Evolutionary conservation across 2,113 vertebrate species (phyloP).

Genomic region (Perca flavescens): DNA sequence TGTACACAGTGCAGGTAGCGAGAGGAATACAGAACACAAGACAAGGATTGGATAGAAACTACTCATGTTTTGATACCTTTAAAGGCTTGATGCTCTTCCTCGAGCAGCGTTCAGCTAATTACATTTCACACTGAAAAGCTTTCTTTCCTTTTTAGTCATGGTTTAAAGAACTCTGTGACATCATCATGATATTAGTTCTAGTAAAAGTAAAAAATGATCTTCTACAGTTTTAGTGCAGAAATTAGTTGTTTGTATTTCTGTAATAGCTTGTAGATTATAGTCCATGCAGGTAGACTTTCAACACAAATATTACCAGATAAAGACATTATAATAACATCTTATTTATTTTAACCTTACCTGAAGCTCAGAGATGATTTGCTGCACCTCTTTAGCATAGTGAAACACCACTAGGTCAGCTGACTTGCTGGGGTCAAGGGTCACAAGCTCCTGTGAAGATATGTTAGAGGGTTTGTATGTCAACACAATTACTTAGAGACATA

Average conservation of each 20-base stretch:
- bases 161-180: background rate
- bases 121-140: background rate
- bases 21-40: too few relatives aligned
- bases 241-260: background rate
- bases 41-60: too few relatives aligned
- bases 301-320: background rate
- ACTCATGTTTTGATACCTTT: too few relatives aligned
- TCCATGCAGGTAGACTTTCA: background rate
- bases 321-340: background rate
- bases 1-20: too few relatives aligned
- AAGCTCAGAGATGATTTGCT: conserved; percentile 87
- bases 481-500: background rate
- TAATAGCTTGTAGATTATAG: background rate
- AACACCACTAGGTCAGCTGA: conserved; percentile 92
- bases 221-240: background rate
- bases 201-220: background rate
- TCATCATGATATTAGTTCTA: background rate
- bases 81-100: too few relatives aligned
- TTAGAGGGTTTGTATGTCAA: background rate
- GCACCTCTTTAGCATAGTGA: conserved; percentile 89
- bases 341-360: conserved; percentile 82
- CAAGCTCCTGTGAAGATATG: conserved; percentile 86
- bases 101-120: background rate
- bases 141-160: background rate
- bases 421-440: conserved; percentile 89